Conservation (phyloP, 2,797 vertebrate species). For the Tachyglossus aculeatus region DNA sequence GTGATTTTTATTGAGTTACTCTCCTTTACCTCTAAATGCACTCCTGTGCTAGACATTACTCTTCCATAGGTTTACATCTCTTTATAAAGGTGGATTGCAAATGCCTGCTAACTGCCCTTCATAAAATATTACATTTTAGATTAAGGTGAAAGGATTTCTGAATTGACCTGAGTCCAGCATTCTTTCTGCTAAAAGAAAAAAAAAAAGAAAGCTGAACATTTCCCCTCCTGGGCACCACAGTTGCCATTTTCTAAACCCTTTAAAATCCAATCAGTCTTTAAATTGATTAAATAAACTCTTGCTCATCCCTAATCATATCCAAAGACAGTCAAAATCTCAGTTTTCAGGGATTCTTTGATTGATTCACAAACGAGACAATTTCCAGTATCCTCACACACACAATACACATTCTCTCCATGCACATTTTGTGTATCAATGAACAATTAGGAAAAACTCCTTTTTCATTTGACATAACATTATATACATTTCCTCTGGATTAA, state of each 20-base stretch:
- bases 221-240: background rate
- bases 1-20: no score
- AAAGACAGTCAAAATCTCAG: constrained; percentile 17
- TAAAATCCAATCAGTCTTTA: constrained; percentile 1
- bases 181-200: background rate
- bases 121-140: background rate
- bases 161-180: background rate
- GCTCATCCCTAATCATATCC: constrained; percentile 8
- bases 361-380: constrained; percentile 59
- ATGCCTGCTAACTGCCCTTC: background rate
- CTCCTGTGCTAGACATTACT: no score
- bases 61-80: no score
- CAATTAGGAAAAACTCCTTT: constrained; percentile 62
- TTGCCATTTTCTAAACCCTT: background rate
- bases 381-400: constrained; percentile 25
- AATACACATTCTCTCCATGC: constrained; percentile 49
- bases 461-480: constrained; percentile 53
- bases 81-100: background rate
- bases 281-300: constrained; percentile 21
- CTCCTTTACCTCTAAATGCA: no score
- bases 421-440: constrained; percentile 61
- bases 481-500: no score
- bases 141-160: background rate
- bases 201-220: background rate
- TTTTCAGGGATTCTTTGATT: constrained; percentile 59